Evolutionary conservation across 2,113 vertebrate genomes (phyloP).

Genomic region (Tachysurus vachellii): DNA sequence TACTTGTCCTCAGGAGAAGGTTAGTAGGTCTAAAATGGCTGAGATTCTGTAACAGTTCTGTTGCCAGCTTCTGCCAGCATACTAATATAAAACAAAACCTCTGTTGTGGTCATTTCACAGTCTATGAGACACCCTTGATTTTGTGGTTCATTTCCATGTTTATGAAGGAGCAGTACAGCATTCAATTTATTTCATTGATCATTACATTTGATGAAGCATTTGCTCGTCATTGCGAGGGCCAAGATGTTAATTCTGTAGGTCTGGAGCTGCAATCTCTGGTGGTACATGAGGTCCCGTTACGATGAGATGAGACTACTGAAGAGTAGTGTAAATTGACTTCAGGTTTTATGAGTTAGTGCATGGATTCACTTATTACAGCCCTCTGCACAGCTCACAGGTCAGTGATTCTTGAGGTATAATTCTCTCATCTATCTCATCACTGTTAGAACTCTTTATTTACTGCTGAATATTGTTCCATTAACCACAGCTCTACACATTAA

Average conservation of each 20-base stretch:
- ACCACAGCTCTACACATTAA: not conserved
- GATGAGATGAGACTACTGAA: conserved; percentile 40
- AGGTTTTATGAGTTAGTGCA: conserved; percentile 27
- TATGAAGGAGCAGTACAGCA: conserved; percentile 60
- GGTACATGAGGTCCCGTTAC: conserved; percentile 40
- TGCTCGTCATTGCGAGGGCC: conserved; percentile 43
- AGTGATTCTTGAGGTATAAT: conserved; percentile 10
- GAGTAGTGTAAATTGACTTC: conserved; percentile 32
- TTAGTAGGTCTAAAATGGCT: conserved; percentile 73
- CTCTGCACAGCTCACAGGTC: conserved; percentile 26
- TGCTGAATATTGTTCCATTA: not conserved
- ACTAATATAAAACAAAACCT: conserved; percentile 62
- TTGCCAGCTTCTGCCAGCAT: conserved; percentile 63
- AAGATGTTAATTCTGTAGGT: conserved; percentile 47
- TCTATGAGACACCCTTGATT: conserved; percentile 65
- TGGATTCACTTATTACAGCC: conserved; percentile 23
- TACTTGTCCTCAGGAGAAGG: conserved; percentile 73
- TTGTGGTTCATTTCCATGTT: conserved; percentile 61
- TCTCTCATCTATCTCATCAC: not conserved
- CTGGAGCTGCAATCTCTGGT: conserved; percentile 42
- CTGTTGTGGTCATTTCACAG: conserved; percentile 66
- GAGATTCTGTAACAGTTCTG: conserved; percentile 71
- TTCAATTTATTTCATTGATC: conserved; percentile 61
- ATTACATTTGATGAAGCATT: conserved; percentile 60
- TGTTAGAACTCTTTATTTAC: conserved; percentile 6